These are phyloP conservation scores for Simalia tracyae DNA, from an alignment of 2,797 vertebrate genomes.

Conservation along the genomic window DNA sequence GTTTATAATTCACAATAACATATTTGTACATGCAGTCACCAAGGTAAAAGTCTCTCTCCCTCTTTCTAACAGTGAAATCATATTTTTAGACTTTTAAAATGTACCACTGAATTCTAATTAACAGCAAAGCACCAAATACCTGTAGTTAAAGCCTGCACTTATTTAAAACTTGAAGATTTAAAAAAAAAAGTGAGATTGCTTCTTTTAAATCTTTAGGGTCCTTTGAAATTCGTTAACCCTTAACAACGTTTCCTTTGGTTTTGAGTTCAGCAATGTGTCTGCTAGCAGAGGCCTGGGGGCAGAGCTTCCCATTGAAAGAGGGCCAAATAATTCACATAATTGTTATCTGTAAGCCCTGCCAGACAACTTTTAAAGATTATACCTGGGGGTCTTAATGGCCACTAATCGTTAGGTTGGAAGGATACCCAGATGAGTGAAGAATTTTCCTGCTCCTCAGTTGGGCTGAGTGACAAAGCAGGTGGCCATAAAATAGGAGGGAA, in stretches of 20 bases:
- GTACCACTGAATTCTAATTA: conserved; percentile 9
- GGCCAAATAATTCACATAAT: not conserved
- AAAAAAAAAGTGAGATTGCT: not conserved
- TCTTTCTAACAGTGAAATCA: not conserved
- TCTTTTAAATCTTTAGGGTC: not conserved
- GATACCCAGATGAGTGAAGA: too few relatives aligned
- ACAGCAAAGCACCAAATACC: not conserved
- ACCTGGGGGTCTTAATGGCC: not conserved
- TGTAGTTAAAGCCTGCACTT: not conserved
- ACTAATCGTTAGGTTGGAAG: not conserved
- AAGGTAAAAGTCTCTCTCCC: not conserved
- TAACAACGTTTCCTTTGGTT: not conserved
- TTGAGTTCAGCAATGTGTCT: not conserved
- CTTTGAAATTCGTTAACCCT: not conserved
- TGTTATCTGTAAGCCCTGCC: not conserved
- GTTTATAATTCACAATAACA: conserved; percentile 24
- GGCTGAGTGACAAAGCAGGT: too few relatives aligned
- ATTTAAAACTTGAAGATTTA: not conserved
- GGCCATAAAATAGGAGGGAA: too few relatives aligned
- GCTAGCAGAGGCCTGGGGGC: too few relatives aligned
- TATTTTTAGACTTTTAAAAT: conserved; percentile 11
- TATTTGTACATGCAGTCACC: not conserved
- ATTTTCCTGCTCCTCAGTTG: too few relatives aligned
- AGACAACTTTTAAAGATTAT: not conserved
- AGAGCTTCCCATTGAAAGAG: not conserved